Evolutionary conservation across 2,797 vertebrate genomes (phyloP), one percentile per base, ranked within the genome.

Genomic region (Hippopotamyrus pictus): DNA sequence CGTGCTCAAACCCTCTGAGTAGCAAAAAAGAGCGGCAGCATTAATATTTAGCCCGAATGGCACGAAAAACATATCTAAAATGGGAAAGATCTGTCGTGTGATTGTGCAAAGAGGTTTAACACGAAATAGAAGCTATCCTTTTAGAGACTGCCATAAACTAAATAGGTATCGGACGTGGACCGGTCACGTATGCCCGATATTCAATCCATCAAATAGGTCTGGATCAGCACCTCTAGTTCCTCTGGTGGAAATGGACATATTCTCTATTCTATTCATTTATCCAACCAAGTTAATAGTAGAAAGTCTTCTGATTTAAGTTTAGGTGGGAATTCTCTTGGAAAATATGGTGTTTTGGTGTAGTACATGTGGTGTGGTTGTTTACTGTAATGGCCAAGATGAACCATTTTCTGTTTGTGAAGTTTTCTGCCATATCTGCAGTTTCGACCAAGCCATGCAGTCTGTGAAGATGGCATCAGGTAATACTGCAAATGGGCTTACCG

Each of bases 361-460:
- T 8, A 79, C 37, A 79, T n/a, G n/a, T n/a, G n/a, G n/a, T n/a
- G n/a, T n/a, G n/a, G n/a, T 44, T 19, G 17, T 44, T 9, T 41
- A 73, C 29, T 73, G 65, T 73, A 79, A 44, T 79, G 73, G 73
- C 17, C 73, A 19, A 44, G 37, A 41, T 79, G 73, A n/a, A 79
- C 73, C 33, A 44, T 44, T 79, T 44, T 79, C 69, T 46, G 7
- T 84, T 25, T 44, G 17, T 65, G 14, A 88, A 7, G 50, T 2
- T 12, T 50, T 33, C 37, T 6, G 86, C 0, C 91, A n/a, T 93
- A 33, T 1, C 92, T 94, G 2, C 92, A 99, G 98, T 91, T 98
- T 99, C 93, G 99, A 99, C 92, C 92, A 92, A 89, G 93, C 93
- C 2, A 97, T 99, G 95, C 97, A 97, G 90, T 95, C 92, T 0